Evolutionary conservation across 2,113 vertebrate species (phyloP), one percentile per base, ranked within the genome.

Genomic region (Carassius gibelio): DNA sequence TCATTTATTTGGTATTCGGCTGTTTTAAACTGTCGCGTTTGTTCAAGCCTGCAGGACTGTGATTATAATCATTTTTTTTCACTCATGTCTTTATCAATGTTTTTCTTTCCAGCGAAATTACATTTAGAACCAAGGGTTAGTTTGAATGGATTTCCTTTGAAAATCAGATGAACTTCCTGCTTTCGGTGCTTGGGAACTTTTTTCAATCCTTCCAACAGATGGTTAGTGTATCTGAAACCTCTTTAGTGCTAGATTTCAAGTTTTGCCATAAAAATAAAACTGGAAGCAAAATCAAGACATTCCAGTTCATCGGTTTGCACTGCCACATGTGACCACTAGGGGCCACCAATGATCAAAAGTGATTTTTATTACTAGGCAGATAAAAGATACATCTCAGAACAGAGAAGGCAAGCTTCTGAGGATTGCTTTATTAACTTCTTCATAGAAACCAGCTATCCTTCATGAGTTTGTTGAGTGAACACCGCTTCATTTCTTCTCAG

Each of bases 401-500:
- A 48, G 1, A 55, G 71, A 45, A 45, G 19, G 10, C 69, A 78
- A 61, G 7, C 52, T 21, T 61, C 21, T 78, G 19, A 7, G 14
- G 48, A 57, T 36, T 36, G 4, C 4, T n/a, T 34, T 23, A 34
- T 21, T 8, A 38, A 38, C 2, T 61, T 2, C 2, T 61, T 2
- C 19, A 61, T 3, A n/a, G 50, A 57, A 34, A 59, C 23, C 5
- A 36, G 23, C 26, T 57, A n/a, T 8, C 38, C 26, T 52, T 30
- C 45, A 17, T 50, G 10, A 3, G 64, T 68, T 68, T 71, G 42
- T 7, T 48, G 42, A 48, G 59, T 36, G 17, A 30, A 81, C 4
- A 13, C 9, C 2, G 4, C 62, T 19, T 50, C 2, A 66, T 62
- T 30, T 72, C 6, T 34, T 82, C 0, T 88, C 88, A 95, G 94